phyloP scores from a whole-genome alignment of 1,140 invertebrate genomes.

The Patella vulgata region DNA sequence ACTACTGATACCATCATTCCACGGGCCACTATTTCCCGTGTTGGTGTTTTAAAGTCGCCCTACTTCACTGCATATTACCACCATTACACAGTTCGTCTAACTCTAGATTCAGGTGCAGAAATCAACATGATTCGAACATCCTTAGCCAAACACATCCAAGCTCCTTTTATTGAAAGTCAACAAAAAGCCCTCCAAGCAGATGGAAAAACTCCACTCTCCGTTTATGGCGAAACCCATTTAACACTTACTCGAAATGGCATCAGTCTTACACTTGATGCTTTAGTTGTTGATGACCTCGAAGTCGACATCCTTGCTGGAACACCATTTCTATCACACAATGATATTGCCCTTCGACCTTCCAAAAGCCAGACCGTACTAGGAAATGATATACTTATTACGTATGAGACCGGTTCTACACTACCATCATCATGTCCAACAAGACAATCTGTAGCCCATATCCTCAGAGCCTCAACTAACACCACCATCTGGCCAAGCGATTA shows the following conservation, averaged over 20 bases:
- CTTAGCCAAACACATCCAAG: no score
- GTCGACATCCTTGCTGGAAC: conserved; percentile 19
- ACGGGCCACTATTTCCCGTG: no score
- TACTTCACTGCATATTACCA: no score
- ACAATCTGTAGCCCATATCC: background rate
- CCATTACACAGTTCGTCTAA: no score
- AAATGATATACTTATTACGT: no score
- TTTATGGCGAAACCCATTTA: conserved; percentile 6
- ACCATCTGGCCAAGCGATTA: conserved; percentile 21
- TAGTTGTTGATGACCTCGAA: conserved; percentile 26
- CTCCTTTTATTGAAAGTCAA: no score
- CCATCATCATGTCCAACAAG: background rate
- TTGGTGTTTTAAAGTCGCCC: no score
- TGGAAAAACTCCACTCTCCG: background rate
- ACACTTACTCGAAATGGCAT: conserved; percentile 3
- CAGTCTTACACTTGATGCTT: conserved; percentile 6
- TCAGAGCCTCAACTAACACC: no score
- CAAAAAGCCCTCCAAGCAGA: background rate
- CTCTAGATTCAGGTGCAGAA: no score
- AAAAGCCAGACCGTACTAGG: background rate
- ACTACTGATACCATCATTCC: no score
- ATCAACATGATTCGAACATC: no score
- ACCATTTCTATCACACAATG: conserved; percentile 18
- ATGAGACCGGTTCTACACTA: background rate
- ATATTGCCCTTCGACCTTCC: conserved; percentile 23